These are phyloP conservation scores for Hydrochoerus hydrochaeris DNA, from an alignment of 2,113 vertebrate species.

Conservation along the genomic window DNA sequence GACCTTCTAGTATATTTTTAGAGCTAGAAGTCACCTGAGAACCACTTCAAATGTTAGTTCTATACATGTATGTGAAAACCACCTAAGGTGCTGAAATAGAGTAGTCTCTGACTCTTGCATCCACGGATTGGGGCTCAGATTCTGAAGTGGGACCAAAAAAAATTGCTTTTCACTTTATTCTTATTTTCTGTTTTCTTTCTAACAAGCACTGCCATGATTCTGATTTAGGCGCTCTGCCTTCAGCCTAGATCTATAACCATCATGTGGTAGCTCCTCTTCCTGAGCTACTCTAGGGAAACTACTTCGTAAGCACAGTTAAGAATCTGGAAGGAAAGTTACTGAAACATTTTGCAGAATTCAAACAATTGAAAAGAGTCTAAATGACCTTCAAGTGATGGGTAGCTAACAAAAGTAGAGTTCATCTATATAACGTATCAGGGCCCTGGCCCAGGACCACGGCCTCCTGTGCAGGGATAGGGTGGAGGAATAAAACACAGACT, in stretches of 20 bases:
- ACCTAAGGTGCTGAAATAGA: background rate
- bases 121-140: background rate
- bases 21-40: background rate
- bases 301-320: background rate
- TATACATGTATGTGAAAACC: background rate
- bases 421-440: background rate
- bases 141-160: background rate
- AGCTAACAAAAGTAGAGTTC: background rate
- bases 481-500: background rate
- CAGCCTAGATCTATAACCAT: background rate
- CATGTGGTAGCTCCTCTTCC: background rate
- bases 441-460: too few relatives aligned
- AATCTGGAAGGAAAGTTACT: background rate
- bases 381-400: background rate
- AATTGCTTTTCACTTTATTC: background rate
- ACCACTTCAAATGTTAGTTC: background rate
- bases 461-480: background rate
- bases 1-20: background rate
- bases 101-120: background rate
- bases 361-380: background rate
- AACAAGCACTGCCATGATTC: background rate
- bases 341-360: background rate
- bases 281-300: background rate
- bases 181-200: background rate
- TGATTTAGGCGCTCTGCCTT: background rate